Evolutionary conservation across 2,113 vertebrate genomes (phyloP), one percentile per base, ranked within the genome.

Genomic region (Physeter macrocephalus): DNA sequence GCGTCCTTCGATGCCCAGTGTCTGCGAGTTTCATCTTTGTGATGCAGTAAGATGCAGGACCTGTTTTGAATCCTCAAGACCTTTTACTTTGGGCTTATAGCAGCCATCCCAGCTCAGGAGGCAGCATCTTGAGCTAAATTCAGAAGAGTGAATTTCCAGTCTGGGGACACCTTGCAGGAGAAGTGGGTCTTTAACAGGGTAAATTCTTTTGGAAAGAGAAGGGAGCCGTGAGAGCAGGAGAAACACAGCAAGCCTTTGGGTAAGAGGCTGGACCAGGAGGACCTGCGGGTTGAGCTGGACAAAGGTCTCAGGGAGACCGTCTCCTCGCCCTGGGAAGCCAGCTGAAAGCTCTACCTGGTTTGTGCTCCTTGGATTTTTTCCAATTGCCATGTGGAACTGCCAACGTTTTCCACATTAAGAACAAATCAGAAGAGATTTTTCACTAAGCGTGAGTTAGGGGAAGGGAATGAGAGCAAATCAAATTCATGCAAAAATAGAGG

Each of bases 381-480:
- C 93, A 92, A 64, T 82, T 0, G 41, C 80, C 77, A 23, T 74
- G 87, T 71, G 92, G 88, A 96, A 80, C 93, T 96, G 97, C 96
- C 97, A 96, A 83, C 95, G 95, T 94, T 98, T 98, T 97, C 95
- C 96, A 97, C 97, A 98, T 98, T 98, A 98, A 96, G 96, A 88
- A 94, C 96, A 97, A 98, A 98, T 98, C 97, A 96, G 93, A 97
- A 97, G 97, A 94, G 93, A 97, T 97, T 91, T 98, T 97, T 97
- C 95, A 95, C 54, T 66, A 85, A 96, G 78, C 20, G 20, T 86
- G 4, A 61, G 82, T 41, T 96, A 71, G 52, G 85, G 80, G 82
- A 97, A 6, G 91, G 78, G 94, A 71, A 95, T 18, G 75, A 93
- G 93, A 95, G 52, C 97, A 94, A 97, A 97, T 98, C 97, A 71